Percentiles rank a stretch among this genome's conserved stretches.
phyloP scores from a whole-genome alignment of 1,140 invertebrate species.

The Coelopa frigida region DNA sequence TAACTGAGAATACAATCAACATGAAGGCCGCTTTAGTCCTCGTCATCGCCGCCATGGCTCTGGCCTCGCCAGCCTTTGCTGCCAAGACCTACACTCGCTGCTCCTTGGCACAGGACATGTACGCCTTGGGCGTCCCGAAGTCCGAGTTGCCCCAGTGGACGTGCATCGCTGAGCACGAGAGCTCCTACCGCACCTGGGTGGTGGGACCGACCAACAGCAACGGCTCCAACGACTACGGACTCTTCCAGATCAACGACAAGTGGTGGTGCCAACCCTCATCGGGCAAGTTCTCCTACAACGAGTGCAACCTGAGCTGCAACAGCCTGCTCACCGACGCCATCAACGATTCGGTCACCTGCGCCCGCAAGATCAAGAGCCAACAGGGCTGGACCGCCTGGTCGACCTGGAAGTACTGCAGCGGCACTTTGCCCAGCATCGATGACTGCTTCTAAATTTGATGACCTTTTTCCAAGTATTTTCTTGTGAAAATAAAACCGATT shows the following conservation, averaged over 20 bases:
- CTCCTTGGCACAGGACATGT: too few species aligned
- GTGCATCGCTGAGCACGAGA: slow-evolving; percentile 13
- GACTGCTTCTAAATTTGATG: slow-evolving; percentile 22
- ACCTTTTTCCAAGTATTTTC: too few species aligned
- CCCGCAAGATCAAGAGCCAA: slow-evolving; percentile 17
- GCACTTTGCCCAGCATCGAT: slow-evolving; percentile 24
- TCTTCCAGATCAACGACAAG: slow-evolving; percentile 32
- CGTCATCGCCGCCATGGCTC: too few species aligned
- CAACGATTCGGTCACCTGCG: slow-evolving; percentile 19
- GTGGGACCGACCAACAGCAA: slow-evolving; percentile 22
- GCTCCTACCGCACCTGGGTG: slow-evolving; percentile 6
- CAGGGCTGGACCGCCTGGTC: slow-evolving; percentile 31
- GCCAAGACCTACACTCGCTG: too few species aligned
- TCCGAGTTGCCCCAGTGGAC: slow-evolving; percentile 13
- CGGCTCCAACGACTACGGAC: slow-evolving; percentile 27
- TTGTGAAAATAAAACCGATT: too few species aligned
- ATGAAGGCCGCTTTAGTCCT: too few species aligned
- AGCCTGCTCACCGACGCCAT: slow-evolving; percentile 19
- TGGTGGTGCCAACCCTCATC: slow-evolving; percentile 27
- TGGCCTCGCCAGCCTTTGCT: too few species aligned
- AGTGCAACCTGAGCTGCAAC: slow-evolving; percentile 19
- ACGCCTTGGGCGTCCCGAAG: slow-evolving; percentile 7
- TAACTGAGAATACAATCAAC: too few species aligned
- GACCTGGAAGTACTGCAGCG: slow-evolving; percentile 25
- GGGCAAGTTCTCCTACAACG: slow-evolving; percentile 21